Base-by-base conservation (phyloP, 1,140 invertebrate species). In the Cataglyphis hispanica region DNA sequence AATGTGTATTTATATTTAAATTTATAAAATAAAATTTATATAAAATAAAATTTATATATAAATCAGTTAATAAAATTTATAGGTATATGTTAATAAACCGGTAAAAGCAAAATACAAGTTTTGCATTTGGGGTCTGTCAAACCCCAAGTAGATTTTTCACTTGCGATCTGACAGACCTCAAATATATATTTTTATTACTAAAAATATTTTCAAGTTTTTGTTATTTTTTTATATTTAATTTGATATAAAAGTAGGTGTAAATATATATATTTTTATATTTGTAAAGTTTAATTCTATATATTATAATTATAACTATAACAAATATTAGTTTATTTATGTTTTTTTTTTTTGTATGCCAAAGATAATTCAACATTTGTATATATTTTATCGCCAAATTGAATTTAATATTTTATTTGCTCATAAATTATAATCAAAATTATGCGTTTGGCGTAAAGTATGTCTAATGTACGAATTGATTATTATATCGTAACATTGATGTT, bases 191-290 rank as follows among this genome's bases (percentile, higher is more conserved):
- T 22, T 58, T 22, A 22, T 58, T 22, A 22, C 53, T n/a, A 58
- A 58, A 58, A 58, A 8, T 58, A 58, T 58, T 58, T 58, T 58
- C 7, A 22, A 58, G 22, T 22, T 58, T n/a, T 7, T n/a, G 10
- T 58, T n/a, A n/a, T 22, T 58, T 58, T 31, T 31, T 31, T 58
- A n/a, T 58, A 22, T 58, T 58, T 58, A 58, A 8, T 58, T 22
- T 58, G 10, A 22, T 58, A 58, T n/a, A 58, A n/a, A 13, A 19
- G 13, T 43, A 46, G 43, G 13, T 19, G 16, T 58, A 2, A n/a
- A 22, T n/a, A n/a, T n/a, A 58, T 58, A 56, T 56, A 58, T n/a
- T 58, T 58, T 58, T 22, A 56, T 56, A 58, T n/a, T 58, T 58
- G 8, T 58, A 58, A 58, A 56, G n/a, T 19, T 56, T 2, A 22